Conservation (phyloP, 1,140 invertebrate species). For the Zaprionus gabonicus region DNA sequence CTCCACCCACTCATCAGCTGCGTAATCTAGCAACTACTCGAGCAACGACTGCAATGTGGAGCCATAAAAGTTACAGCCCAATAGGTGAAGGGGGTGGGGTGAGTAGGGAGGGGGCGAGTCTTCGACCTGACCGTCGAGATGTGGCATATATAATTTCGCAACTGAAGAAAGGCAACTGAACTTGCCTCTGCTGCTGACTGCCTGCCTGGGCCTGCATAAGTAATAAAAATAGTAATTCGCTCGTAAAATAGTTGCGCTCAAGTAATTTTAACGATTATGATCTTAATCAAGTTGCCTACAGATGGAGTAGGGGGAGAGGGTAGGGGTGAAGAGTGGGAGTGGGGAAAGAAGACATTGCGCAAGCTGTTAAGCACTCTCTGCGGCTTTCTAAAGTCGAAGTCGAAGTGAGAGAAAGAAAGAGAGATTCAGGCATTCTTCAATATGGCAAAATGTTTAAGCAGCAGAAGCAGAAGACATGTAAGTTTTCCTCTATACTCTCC, state of each 20-base stretch:
- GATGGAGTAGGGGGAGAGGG: neutral
- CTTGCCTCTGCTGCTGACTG: constrained; percentile 31
- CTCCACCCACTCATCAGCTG: constrained; percentile 9
- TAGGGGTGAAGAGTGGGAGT: no score
- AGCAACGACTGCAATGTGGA: constrained; percentile 38
- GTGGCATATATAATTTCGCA: constrained; percentile 39
- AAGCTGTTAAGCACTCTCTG: constrained; percentile 35
- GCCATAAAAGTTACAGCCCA: constrained; percentile 54
- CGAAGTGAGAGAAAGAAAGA: neutral
- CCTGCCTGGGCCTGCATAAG: constrained; percentile 44
- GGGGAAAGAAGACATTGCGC: neutral
- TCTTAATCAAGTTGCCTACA: constrained; percentile 56
- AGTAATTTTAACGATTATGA: constrained; percentile 63
- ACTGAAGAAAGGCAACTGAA: constrained; percentile 34
- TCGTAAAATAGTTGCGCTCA: constrained; percentile 61
- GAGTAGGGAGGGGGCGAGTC: neutral
- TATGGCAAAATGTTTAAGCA: neutral
- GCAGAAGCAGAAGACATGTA: no score
- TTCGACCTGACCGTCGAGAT: constrained; percentile 40
- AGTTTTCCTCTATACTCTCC: no score
- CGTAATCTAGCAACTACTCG: constrained; percentile 56
- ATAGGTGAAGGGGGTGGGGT: constrained; percentile 15
- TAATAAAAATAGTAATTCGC: constrained; percentile 59
- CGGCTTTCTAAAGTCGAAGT: constrained; percentile 27
- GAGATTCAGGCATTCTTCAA: neutral